Evolutionary conservation across 1,140 invertebrate genomes (phyloP).

Genomic region (Pseudachorutes palmiensis): DNA sequence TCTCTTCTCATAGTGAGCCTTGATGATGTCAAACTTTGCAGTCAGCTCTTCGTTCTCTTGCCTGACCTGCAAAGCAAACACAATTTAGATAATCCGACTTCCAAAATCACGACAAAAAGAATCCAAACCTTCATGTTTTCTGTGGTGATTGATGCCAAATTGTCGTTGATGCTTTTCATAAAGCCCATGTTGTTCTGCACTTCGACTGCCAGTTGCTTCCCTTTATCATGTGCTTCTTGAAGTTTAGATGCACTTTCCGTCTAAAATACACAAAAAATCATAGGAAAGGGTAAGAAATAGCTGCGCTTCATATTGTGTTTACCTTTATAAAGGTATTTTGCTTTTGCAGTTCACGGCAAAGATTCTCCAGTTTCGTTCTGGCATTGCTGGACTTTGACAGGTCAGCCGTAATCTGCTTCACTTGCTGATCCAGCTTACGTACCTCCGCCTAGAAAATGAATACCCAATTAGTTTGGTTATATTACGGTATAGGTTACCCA

Average conservation of each 20-base stretch:
- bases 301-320: no score
- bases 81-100: neutral
- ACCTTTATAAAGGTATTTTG: conserved; percentile 37
- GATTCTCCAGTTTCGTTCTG: conserved; percentile 30
- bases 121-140: conserved; percentile 18
- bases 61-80: conserved; percentile 24
- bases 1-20: conserved; percentile 33
- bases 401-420: conserved; percentile 24
- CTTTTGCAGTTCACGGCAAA: conserved; percentile 37
- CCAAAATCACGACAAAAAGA: neutral
- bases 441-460: conserved; percentile 27
- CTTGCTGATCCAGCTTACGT: conserved; percentile 30
- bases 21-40: conserved; percentile 28
- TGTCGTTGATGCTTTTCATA: conserved; percentile 38
- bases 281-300: neutral
- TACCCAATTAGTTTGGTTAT: conserved; percentile 5
- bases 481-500: neutral
- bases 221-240: conserved; percentile 34
- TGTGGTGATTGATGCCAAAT: conserved; percentile 25
- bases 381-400: conserved; percentile 28
- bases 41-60: conserved; percentile 35
- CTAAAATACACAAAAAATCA: conserved; percentile 21
- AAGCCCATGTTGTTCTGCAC: conserved; percentile 38
- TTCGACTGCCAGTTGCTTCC: conserved; percentile 35
- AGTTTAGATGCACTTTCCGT: conserved; percentile 35